phyloP scores from a whole-genome alignment of 2,113 vertebrate genomes.

The Neoarius graeffei region DNA sequence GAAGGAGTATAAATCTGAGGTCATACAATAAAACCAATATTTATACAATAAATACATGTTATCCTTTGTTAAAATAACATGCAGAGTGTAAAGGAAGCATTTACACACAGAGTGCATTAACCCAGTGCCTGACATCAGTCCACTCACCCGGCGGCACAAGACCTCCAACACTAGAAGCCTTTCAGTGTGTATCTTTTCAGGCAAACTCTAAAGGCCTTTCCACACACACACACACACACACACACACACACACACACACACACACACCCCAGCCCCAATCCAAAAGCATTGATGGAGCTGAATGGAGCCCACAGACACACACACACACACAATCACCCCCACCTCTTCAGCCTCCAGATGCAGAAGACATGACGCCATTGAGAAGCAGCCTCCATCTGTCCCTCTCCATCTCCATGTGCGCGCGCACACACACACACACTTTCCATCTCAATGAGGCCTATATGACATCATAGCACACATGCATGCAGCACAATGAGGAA shows the following conservation, averaged over 20 bases:
- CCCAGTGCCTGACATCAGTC: conserved; percentile 50
- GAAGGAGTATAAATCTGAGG: not conserved
- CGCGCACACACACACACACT: conserved; percentile 29
- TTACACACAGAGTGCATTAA: conserved; percentile 45
- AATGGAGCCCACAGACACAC: conserved; percentile 47
- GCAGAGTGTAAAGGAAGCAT: conserved; percentile 39
- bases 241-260: conserved; percentile 48
- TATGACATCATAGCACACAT: conserved; percentile 60
- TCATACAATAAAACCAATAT: not conserved
- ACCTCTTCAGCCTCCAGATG: conserved; percentile 55
- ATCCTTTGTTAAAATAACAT: conserved; percentile 41
- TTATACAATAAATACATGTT: conserved; percentile 19
- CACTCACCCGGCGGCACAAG: conserved; percentile 49
- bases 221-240: conserved; percentile 48
- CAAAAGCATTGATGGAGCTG: conserved; percentile 49
- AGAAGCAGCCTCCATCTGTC: conserved; percentile 57
- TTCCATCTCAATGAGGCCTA: conserved; percentile 55
- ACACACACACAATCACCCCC: conserved; percentile 45
- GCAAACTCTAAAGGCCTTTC: conserved; percentile 43
- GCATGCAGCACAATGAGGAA: conserved; percentile 51
- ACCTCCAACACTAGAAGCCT: conserved; percentile 47
- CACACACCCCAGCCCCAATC: conserved; percentile 36
- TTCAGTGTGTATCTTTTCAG: conserved; percentile 47
- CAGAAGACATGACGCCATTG: conserved; percentile 61
- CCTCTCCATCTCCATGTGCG: conserved; percentile 19